Evolutionary conservation across 2,888 invertebrate species (phyloP).

Genomic region (Stenodema calcarata): DNA sequence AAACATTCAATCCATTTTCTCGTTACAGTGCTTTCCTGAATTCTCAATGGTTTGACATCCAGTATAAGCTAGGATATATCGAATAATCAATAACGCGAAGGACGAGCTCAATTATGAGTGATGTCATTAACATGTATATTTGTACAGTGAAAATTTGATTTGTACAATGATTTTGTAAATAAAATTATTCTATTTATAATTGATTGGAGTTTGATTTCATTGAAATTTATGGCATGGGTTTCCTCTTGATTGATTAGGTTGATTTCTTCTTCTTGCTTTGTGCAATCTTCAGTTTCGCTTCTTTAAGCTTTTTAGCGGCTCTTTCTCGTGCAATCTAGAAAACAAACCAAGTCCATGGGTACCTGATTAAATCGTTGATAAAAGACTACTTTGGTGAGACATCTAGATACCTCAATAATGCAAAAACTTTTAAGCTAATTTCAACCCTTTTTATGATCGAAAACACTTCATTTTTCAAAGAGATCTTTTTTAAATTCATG

Average conservation of each 20-base stretch:
- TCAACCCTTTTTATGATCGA: too few species aligned
- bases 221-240: neutral
- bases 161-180: neutral
- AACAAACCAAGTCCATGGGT: too few species aligned
- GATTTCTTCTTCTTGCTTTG: slow-evolving; percentile 18
- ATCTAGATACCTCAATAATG: too few species aligned
- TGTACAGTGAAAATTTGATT: neutral
- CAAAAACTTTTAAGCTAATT: too few species aligned
- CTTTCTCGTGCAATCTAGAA: slow-evolving; percentile 50
- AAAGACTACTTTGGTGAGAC: too few species aligned
- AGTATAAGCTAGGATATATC: too few species aligned
- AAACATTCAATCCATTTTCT: too few species aligned
- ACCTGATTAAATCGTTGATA: too few species aligned
- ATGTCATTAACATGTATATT: neutral
- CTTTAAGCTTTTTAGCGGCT: slow-evolving; percentile 51
- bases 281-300: slow-evolving; percentile 36
- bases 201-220: neutral
- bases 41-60: neutral
- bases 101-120: neutral
- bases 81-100: too few species aligned
- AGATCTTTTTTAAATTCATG: too few species aligned
- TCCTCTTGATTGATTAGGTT: neutral
- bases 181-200: neutral
- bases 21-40: too few species aligned
- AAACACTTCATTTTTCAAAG: too few species aligned